Evolutionary conservation across 2,888 invertebrate species (phyloP), one percentile per base, ranked within the genome.

Genomic region (Lithosia quadra): DNA sequence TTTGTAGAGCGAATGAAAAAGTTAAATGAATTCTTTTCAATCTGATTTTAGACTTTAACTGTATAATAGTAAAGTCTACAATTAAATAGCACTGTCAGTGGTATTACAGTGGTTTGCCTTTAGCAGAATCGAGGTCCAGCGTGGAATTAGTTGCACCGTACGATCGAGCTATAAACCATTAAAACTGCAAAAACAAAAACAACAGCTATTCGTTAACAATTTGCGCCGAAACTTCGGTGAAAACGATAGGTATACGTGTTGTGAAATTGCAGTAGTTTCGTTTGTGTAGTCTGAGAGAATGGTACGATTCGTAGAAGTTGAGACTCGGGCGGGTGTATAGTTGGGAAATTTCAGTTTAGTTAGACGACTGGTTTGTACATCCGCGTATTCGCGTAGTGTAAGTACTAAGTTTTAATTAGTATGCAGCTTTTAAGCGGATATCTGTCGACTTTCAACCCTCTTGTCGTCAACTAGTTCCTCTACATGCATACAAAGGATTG

Each of bases 371-470:
- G 49, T 49, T 49, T 49, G 49, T 49, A 49, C 49, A 18, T 49
- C 49, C n/a, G n/a, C 18, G n/a, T 9, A n/a, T n/a, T 4, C 49
- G 2, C n/a, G 8, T 15, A 5, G 18, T 18, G 1, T 43, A 43
- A 39, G 39, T 39, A 18, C 43, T 43, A 43, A 43, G 49, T 49
- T 49, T 49, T 49, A 49, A 49, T 49, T 49, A 49, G 49, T n/a
- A n/a, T n/a, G 18, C 49, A n/a, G 18, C 49, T 49, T 49, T 49
- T 3, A n/a, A 49, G 49, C n/a, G 18, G 9, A 5, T 49, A 18
- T 49, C 49, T 49, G n/a, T n/a, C 0, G n/a, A 49, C 49, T 49
- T 8, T n/a, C 49, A 9, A 49, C n/a, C 9, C n/a, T 49, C 8
- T 49, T 49, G 9, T 49, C 8, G 49, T 49, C 49, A n/a, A 18